Evolutionary conservation across 2,888 invertebrate species (phyloP).

Genomic region (Hyppa rectilinea): DNA sequence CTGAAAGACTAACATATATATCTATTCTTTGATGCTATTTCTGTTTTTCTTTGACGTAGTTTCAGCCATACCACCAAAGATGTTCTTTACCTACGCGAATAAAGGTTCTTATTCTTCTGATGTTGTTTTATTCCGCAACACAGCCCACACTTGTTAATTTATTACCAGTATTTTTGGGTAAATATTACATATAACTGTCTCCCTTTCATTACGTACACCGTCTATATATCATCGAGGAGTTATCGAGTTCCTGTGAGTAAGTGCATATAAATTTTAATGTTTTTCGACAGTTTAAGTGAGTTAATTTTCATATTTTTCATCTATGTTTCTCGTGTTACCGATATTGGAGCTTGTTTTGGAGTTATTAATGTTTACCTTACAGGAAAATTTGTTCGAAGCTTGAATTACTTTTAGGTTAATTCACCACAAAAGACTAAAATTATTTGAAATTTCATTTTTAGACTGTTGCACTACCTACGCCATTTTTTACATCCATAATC

Average conservation of each 20-base stretch:
- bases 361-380: background rate
- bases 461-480: background rate
- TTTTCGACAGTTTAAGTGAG: slow-evolving; percentile 58
- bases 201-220: slow-evolving; percentile 56
- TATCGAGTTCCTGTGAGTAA: slow-evolving; percentile 60
- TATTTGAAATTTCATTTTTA: background rate
- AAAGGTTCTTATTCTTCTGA: slow-evolving; percentile 27
- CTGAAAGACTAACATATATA: slow-evolving; percentile 56
- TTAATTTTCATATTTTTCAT: slow-evolving; percentile 50
- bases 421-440: background rate
- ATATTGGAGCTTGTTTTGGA: slow-evolving; percentile 1
- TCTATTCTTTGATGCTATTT: slow-evolving; percentile 65
- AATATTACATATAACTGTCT: slow-evolving; percentile 62
- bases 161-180: slow-evolving; percentile 59
- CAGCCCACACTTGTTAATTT: slow-evolving; percentile 57
- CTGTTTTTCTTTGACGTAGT: slow-evolving; percentile 46
- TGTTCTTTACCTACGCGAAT: slow-evolving; percentile 35
- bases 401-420: background rate
- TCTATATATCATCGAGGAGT: slow-evolving; percentile 60
- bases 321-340: slow-evolving; percentile 3
- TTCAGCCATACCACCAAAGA: slow-evolving; percentile 33
- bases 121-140: slow-evolving; percentile 47
- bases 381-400: background rate
- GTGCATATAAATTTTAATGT: slow-evolving; percentile 59
- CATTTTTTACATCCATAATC: background rate